A percentile compares a stretch with the other conserved stretches of the same genome.
phyloP scores from a whole-genome alignment of 1,140 invertebrate species.

The Cyclina sinensis region DNA sequence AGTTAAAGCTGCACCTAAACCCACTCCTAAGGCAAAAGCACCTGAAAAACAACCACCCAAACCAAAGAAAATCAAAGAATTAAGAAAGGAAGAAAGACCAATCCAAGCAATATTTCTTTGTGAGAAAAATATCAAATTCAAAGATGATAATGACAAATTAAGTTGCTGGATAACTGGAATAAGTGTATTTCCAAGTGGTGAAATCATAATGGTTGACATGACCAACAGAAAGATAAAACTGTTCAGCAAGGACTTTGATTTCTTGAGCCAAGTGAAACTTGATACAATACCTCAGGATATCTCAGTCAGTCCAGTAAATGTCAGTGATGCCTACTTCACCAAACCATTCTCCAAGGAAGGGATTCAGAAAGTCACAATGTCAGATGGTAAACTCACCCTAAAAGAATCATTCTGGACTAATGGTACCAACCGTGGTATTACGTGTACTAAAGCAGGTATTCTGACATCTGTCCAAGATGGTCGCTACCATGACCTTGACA shows the following conservation, averaged over 20 bases:
- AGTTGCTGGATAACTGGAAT: conserved; percentile 65
- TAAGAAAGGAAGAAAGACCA: conserved; percentile 55
- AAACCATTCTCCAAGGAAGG: conserved; percentile 65
- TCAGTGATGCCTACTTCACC: conserved; percentile 54
- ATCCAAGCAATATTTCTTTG: conserved; percentile 51
- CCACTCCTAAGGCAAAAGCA: conserved; percentile 52
- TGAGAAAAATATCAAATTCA: conserved; percentile 46
- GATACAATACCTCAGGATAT: conserved; percentile 64
- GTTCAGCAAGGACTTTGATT: conserved; percentile 53
- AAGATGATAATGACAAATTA: conserved; percentile 39
- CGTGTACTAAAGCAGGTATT: conserved; percentile 59
- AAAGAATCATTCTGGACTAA: conserved; percentile 59
- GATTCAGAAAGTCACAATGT: conserved; percentile 54
- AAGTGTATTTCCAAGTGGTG: conserved; percentile 59
- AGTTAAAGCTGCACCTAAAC: conserved; percentile 29
- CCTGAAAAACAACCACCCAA: conserved; percentile 19
- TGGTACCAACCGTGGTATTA: conserved; percentile 62
- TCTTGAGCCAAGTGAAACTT: conserved; percentile 50
- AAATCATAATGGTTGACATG: conserved; percentile 64
- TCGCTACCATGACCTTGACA: conserved; percentile 64
- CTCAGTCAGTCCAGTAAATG: conserved; percentile 61
- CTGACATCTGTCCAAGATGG: conserved; percentile 64
- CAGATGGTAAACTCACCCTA: conserved; percentile 52
- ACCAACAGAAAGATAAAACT: conserved; percentile 64
- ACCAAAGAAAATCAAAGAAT: conserved; percentile 58